Evolutionary conservation across 2,888 invertebrate species (phyloP).

Genomic region (Dicycla oo): DNA sequence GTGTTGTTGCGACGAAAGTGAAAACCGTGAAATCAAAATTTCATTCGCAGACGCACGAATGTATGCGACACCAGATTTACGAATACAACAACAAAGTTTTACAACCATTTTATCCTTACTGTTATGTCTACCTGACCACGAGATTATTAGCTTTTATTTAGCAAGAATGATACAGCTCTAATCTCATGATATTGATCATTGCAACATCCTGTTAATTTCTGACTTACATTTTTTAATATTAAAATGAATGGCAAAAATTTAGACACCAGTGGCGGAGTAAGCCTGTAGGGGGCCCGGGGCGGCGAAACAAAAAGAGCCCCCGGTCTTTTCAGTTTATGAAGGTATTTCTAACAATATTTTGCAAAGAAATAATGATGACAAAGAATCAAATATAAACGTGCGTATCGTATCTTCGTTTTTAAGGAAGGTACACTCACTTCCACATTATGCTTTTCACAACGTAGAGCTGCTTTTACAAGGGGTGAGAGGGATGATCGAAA

Average conservation of each 20-base stretch:
- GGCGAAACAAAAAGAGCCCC: no score
- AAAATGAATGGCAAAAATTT: not conserved
- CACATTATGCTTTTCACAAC: no score
- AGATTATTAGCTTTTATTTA: not conserved
- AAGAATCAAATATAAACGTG: no score
- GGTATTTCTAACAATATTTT: no score
- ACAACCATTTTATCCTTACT: conserved; percentile 7
- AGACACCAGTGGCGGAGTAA: not conserved
- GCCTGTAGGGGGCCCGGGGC: no score
- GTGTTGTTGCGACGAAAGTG: conserved; percentile 12
- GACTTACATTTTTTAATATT: not conserved
- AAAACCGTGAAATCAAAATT: conserved; percentile 33
- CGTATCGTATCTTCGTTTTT: no score
- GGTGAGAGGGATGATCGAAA: no score
- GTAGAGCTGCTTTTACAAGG: no score
- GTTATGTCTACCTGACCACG: not conserved
- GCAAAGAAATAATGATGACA: no score
- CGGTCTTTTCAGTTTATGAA: no score
- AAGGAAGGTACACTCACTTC: no score
- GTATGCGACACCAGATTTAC: conserved; percentile 9
- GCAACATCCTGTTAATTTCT: not conserved
- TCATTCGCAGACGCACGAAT: conserved; percentile 11
- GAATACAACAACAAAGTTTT: conserved; percentile 3
- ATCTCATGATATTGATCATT: not conserved
- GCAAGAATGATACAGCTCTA: not conserved